phyloP scores from a whole-genome alignment of 2,113 vertebrate species.

The Oostethus manadensis region DNA sequence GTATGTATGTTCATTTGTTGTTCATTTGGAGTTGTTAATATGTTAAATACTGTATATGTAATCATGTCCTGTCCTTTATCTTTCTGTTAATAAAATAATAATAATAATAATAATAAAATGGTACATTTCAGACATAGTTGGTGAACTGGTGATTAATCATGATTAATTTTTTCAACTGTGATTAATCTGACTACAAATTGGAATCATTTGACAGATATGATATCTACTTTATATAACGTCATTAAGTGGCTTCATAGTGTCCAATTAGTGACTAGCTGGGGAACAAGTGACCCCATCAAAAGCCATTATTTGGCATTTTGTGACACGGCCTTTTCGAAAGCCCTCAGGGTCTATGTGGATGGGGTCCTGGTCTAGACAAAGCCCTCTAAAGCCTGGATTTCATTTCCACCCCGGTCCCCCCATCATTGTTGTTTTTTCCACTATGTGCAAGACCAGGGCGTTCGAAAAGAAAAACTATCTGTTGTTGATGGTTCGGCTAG shows the following conservation, averaged over 20 bases:
- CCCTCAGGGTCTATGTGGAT: slow-evolving; percentile 53
- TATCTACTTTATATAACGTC: slow-evolving; percentile 7
- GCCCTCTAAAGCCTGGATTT: slow-evolving; percentile 63
- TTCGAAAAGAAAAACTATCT: slow-evolving; percentile 64
- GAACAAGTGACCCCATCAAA: slow-evolving; percentile 63
- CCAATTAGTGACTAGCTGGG: slow-evolving; percentile 63
- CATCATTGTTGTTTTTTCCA: slow-evolving; percentile 67
- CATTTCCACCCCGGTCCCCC: slow-evolving; percentile 44
- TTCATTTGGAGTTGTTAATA: no score
- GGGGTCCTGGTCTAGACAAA: slow-evolving; percentile 60
- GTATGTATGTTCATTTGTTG: no score
- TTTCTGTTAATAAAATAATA: no score
- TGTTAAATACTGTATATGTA: no score
- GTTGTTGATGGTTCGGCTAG: slow-evolving; percentile 54
- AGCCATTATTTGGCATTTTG: slow-evolving; percentile 66
- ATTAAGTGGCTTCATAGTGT: slow-evolving; percentile 38
- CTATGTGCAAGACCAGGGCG: slow-evolving; percentile 64
- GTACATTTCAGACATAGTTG: no score
- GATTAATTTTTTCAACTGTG: no score
- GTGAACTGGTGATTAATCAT: no score
- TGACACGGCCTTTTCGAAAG: slow-evolving; percentile 56
- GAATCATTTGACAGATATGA: no score
- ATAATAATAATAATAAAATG: no score
- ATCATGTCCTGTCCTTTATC: no score
- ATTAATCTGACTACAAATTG: no score